Evolutionary conservation across 2,888 invertebrate species (phyloP).

Genomic region (Sericinus montela): DNA sequence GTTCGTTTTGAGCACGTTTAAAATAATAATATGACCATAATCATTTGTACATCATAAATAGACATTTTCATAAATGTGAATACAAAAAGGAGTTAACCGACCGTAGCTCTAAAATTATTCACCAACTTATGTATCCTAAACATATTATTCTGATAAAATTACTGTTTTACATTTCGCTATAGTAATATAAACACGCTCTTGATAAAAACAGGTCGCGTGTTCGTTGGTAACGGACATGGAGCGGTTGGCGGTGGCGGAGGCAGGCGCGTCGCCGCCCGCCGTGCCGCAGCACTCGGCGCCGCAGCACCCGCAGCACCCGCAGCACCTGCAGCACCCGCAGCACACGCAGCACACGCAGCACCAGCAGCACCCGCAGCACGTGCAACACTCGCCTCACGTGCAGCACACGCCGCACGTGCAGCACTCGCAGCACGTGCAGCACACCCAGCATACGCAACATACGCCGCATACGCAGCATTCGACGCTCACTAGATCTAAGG

Average conservation of each 20-base stretch:
- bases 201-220: slow-evolving; percentile 24
- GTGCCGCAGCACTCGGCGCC: slow-evolving; percentile 27
- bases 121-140: too few relatives aligned
- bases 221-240: slow-evolving; percentile 55
- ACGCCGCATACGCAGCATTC: slow-evolving; percentile 31
- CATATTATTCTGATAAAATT: too few relatives aligned
- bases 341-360: slow-evolving; percentile 51
- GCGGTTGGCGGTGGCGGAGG: slow-evolving; percentile 50
- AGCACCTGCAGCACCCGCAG: slow-evolving; percentile 26
- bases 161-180: too few relatives aligned
- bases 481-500: slow-evolving; percentile 47
- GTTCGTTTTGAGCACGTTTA: background rate
- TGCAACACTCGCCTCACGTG: slow-evolving; percentile 29
- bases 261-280: slow-evolving; percentile 42
- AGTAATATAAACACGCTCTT: too few relatives aligned
- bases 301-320: slow-evolving; percentile 32
- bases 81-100: too few relatives aligned
- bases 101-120: too few relatives aligned
- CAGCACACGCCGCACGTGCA: slow-evolving; percentile 29
- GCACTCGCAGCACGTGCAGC: slow-evolving; percentile 41
- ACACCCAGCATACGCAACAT: slow-evolving; percentile 27
- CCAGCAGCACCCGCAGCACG: slow-evolving; percentile 32
- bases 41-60: too few relatives aligned
- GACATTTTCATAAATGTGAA: too few relatives aligned
- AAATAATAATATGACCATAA: too few relatives aligned